Conservation (phyloP, 2,113 vertebrate genomes). For the Lipophrys pholis region DNA sequence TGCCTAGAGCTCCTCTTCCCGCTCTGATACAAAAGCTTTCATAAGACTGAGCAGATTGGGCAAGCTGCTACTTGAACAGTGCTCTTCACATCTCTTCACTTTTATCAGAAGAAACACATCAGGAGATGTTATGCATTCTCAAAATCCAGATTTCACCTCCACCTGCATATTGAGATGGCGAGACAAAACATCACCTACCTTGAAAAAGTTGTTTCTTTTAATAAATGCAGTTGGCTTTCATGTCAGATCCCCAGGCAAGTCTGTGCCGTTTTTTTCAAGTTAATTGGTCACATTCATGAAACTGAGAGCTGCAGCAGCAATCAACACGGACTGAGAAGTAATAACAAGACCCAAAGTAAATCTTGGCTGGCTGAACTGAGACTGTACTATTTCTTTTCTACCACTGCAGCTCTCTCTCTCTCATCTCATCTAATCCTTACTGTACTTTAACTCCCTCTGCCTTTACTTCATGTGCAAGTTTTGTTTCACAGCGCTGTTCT, state of each 20-base stretch:
- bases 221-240: slow-evolving; percentile 1
- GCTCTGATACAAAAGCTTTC: slow-evolving; percentile 77
- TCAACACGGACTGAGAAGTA: slow-evolving; percentile 39
- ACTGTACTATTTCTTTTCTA: slow-evolving; percentile 6
- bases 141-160: slow-evolving; percentile 38
- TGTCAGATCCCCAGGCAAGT: slow-evolving; percentile 12
- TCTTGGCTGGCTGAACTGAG: slow-evolving; percentile 25
- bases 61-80: slow-evolving; percentile 63
- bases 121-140: slow-evolving; percentile 30
- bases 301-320: slow-evolving; percentile 12
- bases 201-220: slow-evolving; percentile 30
- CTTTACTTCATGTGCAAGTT: slow-evolving; percentile 36
- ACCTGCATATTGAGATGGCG: slow-evolving; percentile 38
- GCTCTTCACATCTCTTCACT: slow-evolving; percentile 54
- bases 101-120: slow-evolving; percentile 62
- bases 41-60: slow-evolving; percentile 71
- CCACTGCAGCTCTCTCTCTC: not conserved
- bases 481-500: slow-evolving; percentile 45
- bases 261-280: not conserved
- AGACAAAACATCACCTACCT: slow-evolving; percentile 22
- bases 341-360: slow-evolving; percentile 39
- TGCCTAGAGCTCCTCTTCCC: slow-evolving; percentile 73
- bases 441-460: slow-evolving; percentile 16
- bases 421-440: slow-evolving; percentile 3
- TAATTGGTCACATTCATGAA: slow-evolving; percentile 9